phyloP scores from a whole-genome alignment of 1,140 invertebrate species.

The Calycopis cecrops region DNA sequence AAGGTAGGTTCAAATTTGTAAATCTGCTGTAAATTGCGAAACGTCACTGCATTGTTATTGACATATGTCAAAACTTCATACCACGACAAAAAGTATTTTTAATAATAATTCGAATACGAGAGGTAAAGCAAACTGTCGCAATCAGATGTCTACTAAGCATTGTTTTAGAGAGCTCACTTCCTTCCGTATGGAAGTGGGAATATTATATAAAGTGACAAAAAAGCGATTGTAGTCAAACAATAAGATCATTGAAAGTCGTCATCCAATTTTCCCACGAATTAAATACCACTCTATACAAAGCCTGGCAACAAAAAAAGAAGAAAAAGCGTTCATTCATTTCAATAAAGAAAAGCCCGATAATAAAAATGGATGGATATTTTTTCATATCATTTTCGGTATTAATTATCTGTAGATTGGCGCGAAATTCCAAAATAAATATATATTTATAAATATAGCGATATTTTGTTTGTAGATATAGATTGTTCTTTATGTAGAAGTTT shows the following conservation, averaged over 20 bases:
- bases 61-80: constrained; percentile 23
- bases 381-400: too few relatives aligned
- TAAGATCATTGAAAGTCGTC: constrained; percentile 16
- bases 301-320: too few relatives aligned
- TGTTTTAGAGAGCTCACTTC: not conserved
- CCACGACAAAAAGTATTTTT: not conserved
- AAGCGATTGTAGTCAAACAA: constrained; percentile 16
- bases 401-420: too few relatives aligned
- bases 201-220: constrained; percentile 13
- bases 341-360: not conserved
- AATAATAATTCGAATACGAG: not conserved
- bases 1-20: constrained; percentile 60
- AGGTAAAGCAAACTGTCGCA: not conserved
- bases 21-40: constrained; percentile 54
- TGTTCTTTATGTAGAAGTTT: too few relatives aligned
- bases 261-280: constrained; percentile 16
- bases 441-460: too few relatives aligned
- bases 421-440: too few relatives aligned
- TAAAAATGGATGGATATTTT: not conserved
- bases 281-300: not conserved
- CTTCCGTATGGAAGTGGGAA: constrained; percentile 15
- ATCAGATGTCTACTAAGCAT: not conserved
- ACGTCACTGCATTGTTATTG: constrained; percentile 59
- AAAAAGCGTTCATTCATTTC: too few relatives aligned
- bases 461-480: too few relatives aligned